Evolutionary conservation across 2,797 vertebrate genomes (phyloP).

Genomic region (Chelmon rostratus): DNA sequence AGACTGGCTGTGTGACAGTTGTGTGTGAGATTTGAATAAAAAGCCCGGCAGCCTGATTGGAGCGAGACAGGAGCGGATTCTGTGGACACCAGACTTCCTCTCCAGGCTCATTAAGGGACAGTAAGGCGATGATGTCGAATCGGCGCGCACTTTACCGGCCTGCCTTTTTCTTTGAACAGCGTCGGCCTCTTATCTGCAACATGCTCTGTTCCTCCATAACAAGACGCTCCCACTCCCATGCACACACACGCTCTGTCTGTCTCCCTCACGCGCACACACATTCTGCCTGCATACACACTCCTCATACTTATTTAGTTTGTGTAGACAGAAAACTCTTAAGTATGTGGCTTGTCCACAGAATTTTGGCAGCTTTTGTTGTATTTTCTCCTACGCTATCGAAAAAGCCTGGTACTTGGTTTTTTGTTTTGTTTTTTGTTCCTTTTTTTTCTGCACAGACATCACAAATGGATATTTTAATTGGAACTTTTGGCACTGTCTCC

Average conservation of each 20-base stretch:
- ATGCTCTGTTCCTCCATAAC: conserved; percentile 87
- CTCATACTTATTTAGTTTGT: conserved; percentile 73
- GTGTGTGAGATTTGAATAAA: conserved; percentile 85
- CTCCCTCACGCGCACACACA: conserved; percentile 48
- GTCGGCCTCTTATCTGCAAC: conserved; percentile 85
- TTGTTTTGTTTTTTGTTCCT: conserved; percentile 21
- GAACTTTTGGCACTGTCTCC: conserved; percentile 86
- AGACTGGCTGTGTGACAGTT: conserved; percentile 80
- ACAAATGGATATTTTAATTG: conserved; percentile 86
- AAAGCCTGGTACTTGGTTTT: conserved; percentile 68
- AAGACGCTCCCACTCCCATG: conserved; percentile 74
- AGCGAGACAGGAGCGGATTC: conserved; percentile 80
- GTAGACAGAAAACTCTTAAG: conserved; percentile 79
- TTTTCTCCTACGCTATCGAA: conserved; percentile 78
- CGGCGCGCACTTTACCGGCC: conserved; percentile 82
- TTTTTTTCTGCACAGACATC: conserved; percentile 75
- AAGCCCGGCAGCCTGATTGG: conserved; percentile 79
- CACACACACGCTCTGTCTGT: conserved; percentile 58
- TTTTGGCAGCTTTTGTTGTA: conserved; percentile 82
- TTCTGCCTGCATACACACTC: conserved; percentile 67
- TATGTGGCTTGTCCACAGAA: conserved; percentile 81
- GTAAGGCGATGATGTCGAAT: conserved; percentile 83
- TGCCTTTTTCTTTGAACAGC: conserved; percentile 84
- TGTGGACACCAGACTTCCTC: conserved; percentile 78
- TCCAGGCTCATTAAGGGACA: conserved; percentile 88